A percentile compares a stretch with the other conserved stretches of the same genome.
phyloP scores from a whole-genome alignment of 2,888 invertebrate species.

The Branchipolynoe longqiensis region DNA sequence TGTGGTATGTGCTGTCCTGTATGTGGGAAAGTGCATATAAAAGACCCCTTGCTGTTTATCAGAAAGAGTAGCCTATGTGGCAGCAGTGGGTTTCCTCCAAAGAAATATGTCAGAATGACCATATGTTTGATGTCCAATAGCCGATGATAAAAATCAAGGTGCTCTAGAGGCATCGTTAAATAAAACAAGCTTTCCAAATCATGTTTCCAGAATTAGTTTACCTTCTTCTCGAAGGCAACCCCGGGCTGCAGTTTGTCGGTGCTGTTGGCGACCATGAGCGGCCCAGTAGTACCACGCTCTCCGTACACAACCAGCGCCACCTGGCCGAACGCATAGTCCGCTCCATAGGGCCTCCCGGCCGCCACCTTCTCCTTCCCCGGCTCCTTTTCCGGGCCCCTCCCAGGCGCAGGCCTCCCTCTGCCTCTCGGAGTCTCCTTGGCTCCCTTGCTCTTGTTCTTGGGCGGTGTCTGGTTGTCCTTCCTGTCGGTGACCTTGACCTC shows the following conservation, averaged over 20 bases:
- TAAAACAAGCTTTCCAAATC: background rate
- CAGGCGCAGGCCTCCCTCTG: background rate
- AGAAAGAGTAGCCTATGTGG: no score
- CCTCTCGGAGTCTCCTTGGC: slow-evolving; percentile 3
- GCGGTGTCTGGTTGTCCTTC: background rate
- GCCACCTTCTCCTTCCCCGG: slow-evolving; percentile 18
- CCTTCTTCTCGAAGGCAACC: slow-evolving; percentile 19
- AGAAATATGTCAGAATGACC: no score
- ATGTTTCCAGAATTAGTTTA: background rate
- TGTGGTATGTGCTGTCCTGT: no score
- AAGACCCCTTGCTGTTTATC: no score
- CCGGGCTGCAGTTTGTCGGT: background rate
- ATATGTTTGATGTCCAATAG: no score
- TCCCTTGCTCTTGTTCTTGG: background rate
- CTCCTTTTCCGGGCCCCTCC: background rate
- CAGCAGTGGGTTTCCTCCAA: no score
- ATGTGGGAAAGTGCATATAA: no score
- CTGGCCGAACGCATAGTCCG: background rate
- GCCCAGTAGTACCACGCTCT: background rate
- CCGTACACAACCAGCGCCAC: background rate
- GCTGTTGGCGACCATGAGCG: background rate
- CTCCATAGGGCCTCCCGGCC: slow-evolving; percentile 25
- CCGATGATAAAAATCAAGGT: no score
- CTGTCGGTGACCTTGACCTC: no score
- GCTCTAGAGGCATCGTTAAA: background rate